Evolutionary conservation across 2,888 invertebrate species (phyloP).

Genomic region (Drosophila fulvimacula): DNA sequence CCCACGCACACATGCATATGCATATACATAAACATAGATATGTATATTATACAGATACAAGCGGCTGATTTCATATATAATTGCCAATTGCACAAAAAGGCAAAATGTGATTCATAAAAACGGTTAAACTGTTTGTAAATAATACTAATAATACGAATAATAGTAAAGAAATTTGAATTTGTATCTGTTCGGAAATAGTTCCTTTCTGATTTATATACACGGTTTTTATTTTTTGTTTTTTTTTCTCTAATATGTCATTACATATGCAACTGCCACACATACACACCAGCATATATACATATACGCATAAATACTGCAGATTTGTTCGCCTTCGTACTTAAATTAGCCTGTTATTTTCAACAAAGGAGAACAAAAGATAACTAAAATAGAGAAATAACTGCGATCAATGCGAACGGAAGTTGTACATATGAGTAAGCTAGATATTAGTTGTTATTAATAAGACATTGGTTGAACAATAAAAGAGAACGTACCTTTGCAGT

Average conservation of each 20-base stretch:
- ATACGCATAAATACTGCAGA: background rate
- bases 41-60: background rate
- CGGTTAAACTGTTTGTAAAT: constrained; percentile 52
- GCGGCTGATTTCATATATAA: constrained; percentile 16
- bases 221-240: background rate
- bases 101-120: constrained; percentile 44
- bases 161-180: constrained; percentile 8
- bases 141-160: constrained; percentile 34
- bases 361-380: constrained; percentile 6
- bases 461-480: constrained; percentile 53
- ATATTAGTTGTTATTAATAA: constrained; percentile 49
- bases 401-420: constrained; percentile 27
- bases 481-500: constrained; percentile 47
- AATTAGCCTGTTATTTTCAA: constrained; percentile 1
- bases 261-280: constrained; percentile 41
- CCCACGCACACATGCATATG: constrained; percentile 4
- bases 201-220: constrained; percentile 24
- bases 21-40: background rate
- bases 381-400: background rate
- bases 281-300: background rate
- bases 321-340: constrained; percentile 44
- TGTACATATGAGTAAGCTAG: constrained; percentile 61
- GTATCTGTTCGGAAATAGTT: constrained; percentile 39
- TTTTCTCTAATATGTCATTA: constrained; percentile 15
- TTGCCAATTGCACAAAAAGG: constrained; percentile 25